Conservation (phyloP, 1,140 invertebrate genomes). For the Aporrectodea caliginosa region DNA sequence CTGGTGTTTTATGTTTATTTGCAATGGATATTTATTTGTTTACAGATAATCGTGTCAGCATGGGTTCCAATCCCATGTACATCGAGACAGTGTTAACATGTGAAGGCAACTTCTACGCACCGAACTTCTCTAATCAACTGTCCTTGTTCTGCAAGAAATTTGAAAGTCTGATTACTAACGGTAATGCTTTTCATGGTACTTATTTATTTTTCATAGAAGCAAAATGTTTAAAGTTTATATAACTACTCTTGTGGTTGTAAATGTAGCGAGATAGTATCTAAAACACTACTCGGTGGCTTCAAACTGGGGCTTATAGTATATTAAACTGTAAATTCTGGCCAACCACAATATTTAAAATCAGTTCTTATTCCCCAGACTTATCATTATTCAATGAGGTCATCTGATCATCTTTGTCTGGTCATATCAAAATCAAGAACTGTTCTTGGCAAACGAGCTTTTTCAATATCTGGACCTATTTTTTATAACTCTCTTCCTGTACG, state of each 20-base stretch:
- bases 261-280: neutral
- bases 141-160: neutral
- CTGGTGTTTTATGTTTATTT: neutral
- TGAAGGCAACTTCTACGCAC: neutral
- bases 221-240: neutral
- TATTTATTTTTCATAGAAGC: neutral
- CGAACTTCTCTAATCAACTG: neutral
- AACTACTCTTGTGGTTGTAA: neutral
- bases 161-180: too few relatives aligned
- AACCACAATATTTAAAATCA: too few relatives aligned
- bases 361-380: too few relatives aligned
- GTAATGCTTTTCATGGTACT: too few relatives aligned
- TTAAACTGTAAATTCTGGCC: neutral
- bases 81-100: neutral
- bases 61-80: neutral
- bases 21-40: neutral
- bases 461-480: too few relatives aligned
- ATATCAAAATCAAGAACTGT: too few relatives aligned
- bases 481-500: too few relatives aligned
- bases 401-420: too few relatives aligned
- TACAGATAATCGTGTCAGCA: neutral
- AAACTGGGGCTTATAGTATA: neutral
- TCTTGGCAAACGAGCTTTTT: too few relatives aligned
- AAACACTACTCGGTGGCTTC: neutral
- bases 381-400: too few relatives aligned